Conservation (phyloP, 2,888 invertebrate species). For the Himalopsyche anomala region DNA sequence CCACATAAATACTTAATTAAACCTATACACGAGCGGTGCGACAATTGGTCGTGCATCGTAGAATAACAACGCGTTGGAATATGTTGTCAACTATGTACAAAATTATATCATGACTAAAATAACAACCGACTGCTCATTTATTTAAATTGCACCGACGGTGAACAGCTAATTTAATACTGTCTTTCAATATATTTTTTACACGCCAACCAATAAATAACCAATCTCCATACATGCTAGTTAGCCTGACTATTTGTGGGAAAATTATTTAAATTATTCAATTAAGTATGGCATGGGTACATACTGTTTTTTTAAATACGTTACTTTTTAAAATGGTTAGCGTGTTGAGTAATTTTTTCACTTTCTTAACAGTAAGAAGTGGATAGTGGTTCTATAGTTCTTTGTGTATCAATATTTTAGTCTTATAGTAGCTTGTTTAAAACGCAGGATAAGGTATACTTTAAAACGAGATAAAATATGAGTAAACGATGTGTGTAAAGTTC, state of each 20-base stretch:
- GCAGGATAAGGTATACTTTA: too few species aligned
- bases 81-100: background rate
- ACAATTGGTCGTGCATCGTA: background rate
- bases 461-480: too few species aligned
- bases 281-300: background rate
- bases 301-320: too few species aligned
- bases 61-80: background rate
- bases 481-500: too few species aligned
- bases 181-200: slow-evolving; percentile 24
- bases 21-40: too few species aligned
- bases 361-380: too few species aligned
- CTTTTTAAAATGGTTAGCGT: too few species aligned
- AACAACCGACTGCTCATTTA: background rate
- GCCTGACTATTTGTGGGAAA: background rate
- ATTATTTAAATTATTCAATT: slow-evolving; percentile 12
- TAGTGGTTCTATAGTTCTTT: too few species aligned
- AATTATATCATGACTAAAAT: slow-evolving; percentile 2
- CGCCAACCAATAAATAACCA: slow-evolving; percentile 13
- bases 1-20: too few species aligned
- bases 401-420: too few species aligned
- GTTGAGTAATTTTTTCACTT: too few species aligned
- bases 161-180: background rate
- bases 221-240: background rate
- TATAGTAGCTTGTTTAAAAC: too few species aligned
- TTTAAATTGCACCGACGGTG: background rate